Base-by-base conservation (phyloP, 2,113 vertebrate genomes). In the Glareola pratincola region DNA sequence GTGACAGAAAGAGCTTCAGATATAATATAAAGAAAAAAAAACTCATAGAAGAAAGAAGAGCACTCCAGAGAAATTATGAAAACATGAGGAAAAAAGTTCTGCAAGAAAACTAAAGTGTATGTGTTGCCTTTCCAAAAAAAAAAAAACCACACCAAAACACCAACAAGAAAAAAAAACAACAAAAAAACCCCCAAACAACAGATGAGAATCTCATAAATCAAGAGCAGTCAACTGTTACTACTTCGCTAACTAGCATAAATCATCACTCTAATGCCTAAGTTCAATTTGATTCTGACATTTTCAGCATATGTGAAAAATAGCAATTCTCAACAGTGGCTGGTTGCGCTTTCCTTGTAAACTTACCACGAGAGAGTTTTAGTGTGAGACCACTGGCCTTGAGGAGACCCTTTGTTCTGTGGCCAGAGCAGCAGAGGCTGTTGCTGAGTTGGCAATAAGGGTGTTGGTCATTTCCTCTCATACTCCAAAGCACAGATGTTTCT, bases 91-190 rank as follows among this genome's bases (percentile, higher is more conserved):
- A 69, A 96, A 63, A 96, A 95, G 39, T 29, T 98, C 36, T 77
- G 67, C 12, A 96, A 95, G 76, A 93, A 94, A 89, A 96, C 88
- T 16, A 98, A 96, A 53, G 69, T 92, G 6, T 97, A 75, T 30
- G 84, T 96, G n/a, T 87, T 97, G 26, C 71, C 68, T 86, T 53
- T 76, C 14, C 50, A 62, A 47, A 47, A 48, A 12, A 60, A 56
- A 48, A 21, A 5, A 27, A n/a, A n/a, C n/a, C n/a, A n/a, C n/a
- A n/a, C n/a, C n/a, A n/a, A n/a, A n/a, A n/a, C n/a, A n/a, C n/a
- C n/a, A n/a, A n/a, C n/a, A n/a, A 39, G 39, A 39, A 39, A 39
- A 39, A 50, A 32, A 24, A 29, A 23, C 6, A 29, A 30, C 47
- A 48, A 21, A 48, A 48, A 48, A 48, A 21, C 47, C 45, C 47